Evolutionary conservation across 2,888 invertebrate genomes (phyloP).

Genomic region (Griposia aprilina): DNA sequence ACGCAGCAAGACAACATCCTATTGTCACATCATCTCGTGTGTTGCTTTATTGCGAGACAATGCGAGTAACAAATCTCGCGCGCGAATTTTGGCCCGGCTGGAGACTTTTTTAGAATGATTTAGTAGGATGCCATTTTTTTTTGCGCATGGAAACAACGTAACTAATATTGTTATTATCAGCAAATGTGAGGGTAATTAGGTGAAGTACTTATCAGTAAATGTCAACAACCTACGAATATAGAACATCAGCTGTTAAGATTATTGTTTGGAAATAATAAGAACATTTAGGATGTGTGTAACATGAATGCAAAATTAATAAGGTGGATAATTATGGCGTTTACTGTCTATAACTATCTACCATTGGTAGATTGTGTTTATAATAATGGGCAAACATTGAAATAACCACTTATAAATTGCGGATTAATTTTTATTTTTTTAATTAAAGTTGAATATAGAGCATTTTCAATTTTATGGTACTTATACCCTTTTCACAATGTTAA

Average conservation of each 20-base stretch:
- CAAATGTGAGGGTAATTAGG: conserved; percentile 35
- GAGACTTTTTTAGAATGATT: neutral
- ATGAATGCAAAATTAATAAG: neutral
- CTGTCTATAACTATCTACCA: neutral
- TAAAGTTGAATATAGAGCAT: neutral
- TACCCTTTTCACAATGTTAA: neutral
- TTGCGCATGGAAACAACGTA: neutral
- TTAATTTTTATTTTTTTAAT: neutral
- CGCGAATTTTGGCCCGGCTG: neutral
- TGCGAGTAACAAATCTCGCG: neutral
- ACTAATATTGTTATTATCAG: conserved; percentile 26
- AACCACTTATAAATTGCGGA: neutral
- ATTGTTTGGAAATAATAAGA: conserved; percentile 34
- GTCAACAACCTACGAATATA: conserved; percentile 57
- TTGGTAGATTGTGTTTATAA: neutral
- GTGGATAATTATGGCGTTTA: neutral
- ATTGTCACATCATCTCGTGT: neutral
- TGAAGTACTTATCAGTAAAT: conserved; percentile 42
- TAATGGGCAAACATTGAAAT: neutral
- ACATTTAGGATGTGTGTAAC: conserved; percentile 2
- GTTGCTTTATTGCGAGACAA: neutral
- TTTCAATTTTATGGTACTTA: neutral
- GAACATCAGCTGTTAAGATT: conserved; percentile 48
- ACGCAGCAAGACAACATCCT: neutral
- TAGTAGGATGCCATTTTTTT: neutral